phyloP scores from a whole-genome alignment of 53 echinoderm and acorn worm species.

The Temnopleurus reevesii region DNA sequence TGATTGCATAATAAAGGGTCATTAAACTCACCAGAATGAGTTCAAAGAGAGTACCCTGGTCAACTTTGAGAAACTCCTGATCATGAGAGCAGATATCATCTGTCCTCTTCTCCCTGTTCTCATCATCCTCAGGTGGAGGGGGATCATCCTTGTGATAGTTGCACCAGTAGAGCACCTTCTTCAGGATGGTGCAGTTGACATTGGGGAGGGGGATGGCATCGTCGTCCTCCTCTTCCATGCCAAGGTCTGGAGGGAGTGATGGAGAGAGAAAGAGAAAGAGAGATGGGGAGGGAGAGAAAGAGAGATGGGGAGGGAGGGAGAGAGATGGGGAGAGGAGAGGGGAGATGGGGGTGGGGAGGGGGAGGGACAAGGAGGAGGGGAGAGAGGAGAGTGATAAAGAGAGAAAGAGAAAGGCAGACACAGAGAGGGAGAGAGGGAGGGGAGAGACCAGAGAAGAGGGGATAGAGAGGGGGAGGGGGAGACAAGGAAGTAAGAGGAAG shows the following conservation, averaged over 20 bases:
- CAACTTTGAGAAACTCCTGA: conserved; percentile 97
- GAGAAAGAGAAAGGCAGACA: no score
- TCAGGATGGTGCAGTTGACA: conserved; percentile 94
- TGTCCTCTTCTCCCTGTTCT: conserved; percentile 96
- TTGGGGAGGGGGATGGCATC: conserved; percentile 98
- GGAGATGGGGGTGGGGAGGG: no score
- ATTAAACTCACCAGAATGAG: conserved; percentile 90
- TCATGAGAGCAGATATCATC: conserved; percentile 95
- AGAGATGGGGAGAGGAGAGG: no score
- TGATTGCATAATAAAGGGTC: no score
- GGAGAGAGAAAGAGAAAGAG: not conserved
- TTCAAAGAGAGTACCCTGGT: conserved; percentile 99
- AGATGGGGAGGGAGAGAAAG: not conserved
- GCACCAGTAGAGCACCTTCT: conserved; percentile 97
- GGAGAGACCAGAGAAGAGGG: no score
- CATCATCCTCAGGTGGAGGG: conserved; percentile 97
- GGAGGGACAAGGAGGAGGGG: no score
- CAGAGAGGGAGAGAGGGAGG: no score
- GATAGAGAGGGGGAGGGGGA: no score
- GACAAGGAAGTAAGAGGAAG: no score
- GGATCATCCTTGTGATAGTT: conserved; percentile 97
- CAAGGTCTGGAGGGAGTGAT: conserved; percentile 73
- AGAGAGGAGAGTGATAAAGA: no score
- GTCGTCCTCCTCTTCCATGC: conserved; percentile 99
- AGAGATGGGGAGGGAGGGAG: not conserved